phyloP scores from a whole-genome alignment of 2,888 invertebrate genomes.

The Rhagium mordax region DNA sequence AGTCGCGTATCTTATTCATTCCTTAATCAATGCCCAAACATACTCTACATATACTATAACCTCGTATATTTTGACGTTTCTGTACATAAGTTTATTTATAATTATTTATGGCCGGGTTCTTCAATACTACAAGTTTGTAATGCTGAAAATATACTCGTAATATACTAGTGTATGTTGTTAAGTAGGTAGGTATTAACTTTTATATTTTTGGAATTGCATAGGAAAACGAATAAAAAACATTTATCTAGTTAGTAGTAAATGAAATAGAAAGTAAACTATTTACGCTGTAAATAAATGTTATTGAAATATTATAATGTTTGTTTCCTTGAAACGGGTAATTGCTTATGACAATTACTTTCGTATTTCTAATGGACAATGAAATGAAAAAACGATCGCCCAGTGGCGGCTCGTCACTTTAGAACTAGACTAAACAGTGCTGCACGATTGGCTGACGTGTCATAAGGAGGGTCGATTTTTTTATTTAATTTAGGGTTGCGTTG shows the following conservation, averaged over 20 bases:
- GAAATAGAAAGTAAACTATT: constrained; percentile 25
- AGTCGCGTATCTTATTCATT: too few relatives aligned
- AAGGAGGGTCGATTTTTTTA: too few relatives aligned
- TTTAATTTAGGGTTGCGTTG: too few relatives aligned
- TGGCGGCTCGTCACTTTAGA: too few relatives aligned
- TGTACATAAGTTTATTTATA: neutral
- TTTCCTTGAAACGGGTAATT: constrained; percentile 23
- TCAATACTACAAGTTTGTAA: neutral
- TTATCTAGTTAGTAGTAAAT: neutral
- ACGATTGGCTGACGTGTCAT: too few relatives aligned
- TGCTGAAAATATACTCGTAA: too few relatives aligned
- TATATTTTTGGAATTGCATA: neutral
- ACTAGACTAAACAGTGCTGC: too few relatives aligned
- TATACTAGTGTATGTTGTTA: too few relatives aligned
- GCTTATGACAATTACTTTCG: neutral
- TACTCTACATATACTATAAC: too few relatives aligned
- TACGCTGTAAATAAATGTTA: constrained; percentile 12
- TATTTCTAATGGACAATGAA: neutral
- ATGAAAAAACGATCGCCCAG: neutral
- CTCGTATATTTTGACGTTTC: too few relatives aligned
- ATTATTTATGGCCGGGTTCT: neutral
- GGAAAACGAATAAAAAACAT: neutral
- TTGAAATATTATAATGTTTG: constrained; percentile 1
- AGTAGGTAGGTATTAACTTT: neutral
- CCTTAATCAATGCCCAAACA: too few relatives aligned